These are phyloP conservation scores for Poeciliopsis turrubarensis DNA, from an alignment of 2,113 vertebrate genomes.

Conservation along the genomic window DNA sequence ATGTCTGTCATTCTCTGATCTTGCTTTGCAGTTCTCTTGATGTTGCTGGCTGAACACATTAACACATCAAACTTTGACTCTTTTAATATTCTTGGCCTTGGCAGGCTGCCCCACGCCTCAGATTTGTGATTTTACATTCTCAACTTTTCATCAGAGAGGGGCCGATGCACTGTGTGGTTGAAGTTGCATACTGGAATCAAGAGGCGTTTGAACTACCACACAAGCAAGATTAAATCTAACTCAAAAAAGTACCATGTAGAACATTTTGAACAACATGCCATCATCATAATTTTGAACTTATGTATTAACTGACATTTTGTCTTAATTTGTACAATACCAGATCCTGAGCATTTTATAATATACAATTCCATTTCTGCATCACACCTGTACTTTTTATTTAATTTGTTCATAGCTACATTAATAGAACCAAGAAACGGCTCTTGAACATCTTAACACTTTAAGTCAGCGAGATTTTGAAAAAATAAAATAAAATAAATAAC, in stretches of 20 bases:
- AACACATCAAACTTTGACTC: constrained; percentile 62
- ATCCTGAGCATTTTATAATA: neutral
- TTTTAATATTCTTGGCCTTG: constrained; percentile 51
- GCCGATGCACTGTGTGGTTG: constrained; percentile 8
- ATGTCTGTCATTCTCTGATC: constrained; percentile 33
- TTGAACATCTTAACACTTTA: neutral
- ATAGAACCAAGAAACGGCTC: too few species aligned
- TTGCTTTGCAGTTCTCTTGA: constrained; percentile 43
- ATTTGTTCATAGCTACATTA: neutral
- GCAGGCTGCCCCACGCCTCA: constrained; percentile 23
- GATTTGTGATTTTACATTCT: constrained; percentile 42
- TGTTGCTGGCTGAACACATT: constrained; percentile 51
- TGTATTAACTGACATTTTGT: neutral
- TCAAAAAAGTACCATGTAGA: neutral
- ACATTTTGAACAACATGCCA: neutral
- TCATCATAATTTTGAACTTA: neutral
- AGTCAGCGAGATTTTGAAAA: too few species aligned
- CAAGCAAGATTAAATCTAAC: constrained; percentile 13
- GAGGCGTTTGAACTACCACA: neutral
- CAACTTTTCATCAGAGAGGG: constrained; percentile 30
- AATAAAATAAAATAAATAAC: too few species aligned
- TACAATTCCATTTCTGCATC: too few species aligned
- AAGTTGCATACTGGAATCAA: neutral
- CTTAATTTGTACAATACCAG: neutral
- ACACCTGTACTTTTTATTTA: neutral